A percentile compares a stretch with the other conserved stretches of the same genome.
These are phyloP conservation scores for Ennomos fuscantarius DNA, from an alignment of 2,888 invertebrate species.

Conservation along the genomic window DNA sequence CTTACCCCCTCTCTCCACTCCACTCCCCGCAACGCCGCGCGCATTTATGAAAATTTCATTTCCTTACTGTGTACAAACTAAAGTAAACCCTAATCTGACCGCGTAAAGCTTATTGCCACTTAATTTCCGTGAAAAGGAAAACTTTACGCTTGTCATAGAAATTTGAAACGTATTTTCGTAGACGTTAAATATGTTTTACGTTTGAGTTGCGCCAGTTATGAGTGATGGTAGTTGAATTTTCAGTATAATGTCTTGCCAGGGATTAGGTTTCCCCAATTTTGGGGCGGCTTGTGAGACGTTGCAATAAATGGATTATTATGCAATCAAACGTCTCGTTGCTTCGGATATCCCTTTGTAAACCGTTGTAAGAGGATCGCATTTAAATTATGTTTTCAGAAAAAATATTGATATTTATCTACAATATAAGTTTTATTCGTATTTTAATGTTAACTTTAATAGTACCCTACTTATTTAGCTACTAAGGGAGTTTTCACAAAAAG, in stretches of 20 bases:
- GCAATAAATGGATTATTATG: slow-evolving; percentile 78
- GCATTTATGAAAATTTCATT: slow-evolving; percentile 84
- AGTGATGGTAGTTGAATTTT: slow-evolving; percentile 71
- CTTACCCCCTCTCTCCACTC: slow-evolving; percentile 34
- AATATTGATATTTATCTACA: no score
- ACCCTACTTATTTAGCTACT: no score
- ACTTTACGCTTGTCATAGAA: slow-evolving; percentile 48
- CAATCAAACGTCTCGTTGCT: slow-evolving; percentile 65
- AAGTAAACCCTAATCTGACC: slow-evolving; percentile 72
- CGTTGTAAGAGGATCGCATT: slow-evolving; percentile 33
- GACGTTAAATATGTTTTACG: slow-evolving; percentile 58
- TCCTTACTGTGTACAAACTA: slow-evolving; percentile 69
- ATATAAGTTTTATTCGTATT: no score
- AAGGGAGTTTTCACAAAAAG: no score
- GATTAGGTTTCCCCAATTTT: slow-evolving; percentile 80
- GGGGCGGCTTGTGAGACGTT: slow-evolving; percentile 68
- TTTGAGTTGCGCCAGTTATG: slow-evolving; percentile 50
- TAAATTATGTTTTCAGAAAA: slow-evolving; percentile 23
- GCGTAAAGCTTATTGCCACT: slow-evolving; percentile 71
- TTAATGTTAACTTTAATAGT: no score
- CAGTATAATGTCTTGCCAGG: slow-evolving; percentile 78
- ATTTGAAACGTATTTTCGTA: slow-evolving; percentile 61
- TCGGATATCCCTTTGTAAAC: slow-evolving; percentile 31
- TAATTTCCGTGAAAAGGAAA: slow-evolving; percentile 62
- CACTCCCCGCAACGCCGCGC: slow-evolving; percentile 42